Base-by-base conservation (phyloP, 2,113 vertebrate genomes). In the Typhlomys cinereus region DNA sequence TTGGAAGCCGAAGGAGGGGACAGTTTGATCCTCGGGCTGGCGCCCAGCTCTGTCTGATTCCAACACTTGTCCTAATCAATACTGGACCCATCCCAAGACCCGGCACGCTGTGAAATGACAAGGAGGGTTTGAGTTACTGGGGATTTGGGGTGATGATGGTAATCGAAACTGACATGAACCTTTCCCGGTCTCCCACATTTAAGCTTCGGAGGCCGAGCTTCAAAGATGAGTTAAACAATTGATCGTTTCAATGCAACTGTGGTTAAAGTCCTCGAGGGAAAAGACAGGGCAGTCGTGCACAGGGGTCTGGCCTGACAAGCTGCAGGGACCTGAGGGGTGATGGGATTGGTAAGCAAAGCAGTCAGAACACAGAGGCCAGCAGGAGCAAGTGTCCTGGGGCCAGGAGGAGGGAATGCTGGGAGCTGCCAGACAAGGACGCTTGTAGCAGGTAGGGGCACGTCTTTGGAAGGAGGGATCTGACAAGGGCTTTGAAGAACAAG, bases 61-160 rank as follows among this genome's bases (percentile, higher is more conserved):
- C 39, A n/a, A 2, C 3, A 5, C 2, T 74, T 21, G n/a, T 31
- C 46, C 36, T n/a, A 0, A n/a, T n/a, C 64, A 34, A 15, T 12
- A 31, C 21, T 21, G 34, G 29, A 14, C 29, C 29, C 11, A 4
- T 41, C 27, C 76, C n/a, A 44, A 44, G 74, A 31, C 25, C 11
- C 48, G 4, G 7, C 15, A 36, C 31, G 70, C 75, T 7, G 0
- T 18, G 27, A 34, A n/a, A n/a, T 11, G 39, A 17, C 44, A 12
- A 1, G 31, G 1, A 12, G 1, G 12, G 13, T 71, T 25, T 11
- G 7, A 5, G 59, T 2, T 13, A 4, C 4, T 17, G 14, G 36
- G 46, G 50, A 23, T n/a, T 54, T 17, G 9, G 29, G 62, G 15
- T 62, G 44, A 44, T 13, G 3, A 4, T 21, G 41, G 14, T 62